Evolutionary conservation across 2,888 invertebrate genomes (phyloP).

Genomic region (Euphydryas editha): DNA sequence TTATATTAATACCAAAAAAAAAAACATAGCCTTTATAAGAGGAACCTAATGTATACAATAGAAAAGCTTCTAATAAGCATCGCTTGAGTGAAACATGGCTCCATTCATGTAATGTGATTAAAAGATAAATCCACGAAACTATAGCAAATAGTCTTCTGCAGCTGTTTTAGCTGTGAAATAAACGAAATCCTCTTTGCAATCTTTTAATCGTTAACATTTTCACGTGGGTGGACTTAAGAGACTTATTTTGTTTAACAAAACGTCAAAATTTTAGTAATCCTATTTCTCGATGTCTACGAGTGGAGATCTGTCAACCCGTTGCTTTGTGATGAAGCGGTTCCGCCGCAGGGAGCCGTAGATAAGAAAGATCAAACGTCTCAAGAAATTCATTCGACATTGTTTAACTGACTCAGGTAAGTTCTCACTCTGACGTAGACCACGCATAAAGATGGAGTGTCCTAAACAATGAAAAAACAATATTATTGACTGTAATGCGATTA

Average conservation of each 20-base stretch:
- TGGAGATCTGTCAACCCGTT: conserved; percentile 82
- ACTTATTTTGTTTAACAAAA: conserved; percentile 58
- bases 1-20: not conserved
- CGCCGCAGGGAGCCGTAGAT: conserved; percentile 73
- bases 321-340: conserved; percentile 77
- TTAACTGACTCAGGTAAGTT: conserved; percentile 72
- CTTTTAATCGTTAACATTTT: conserved; percentile 33
- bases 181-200: conserved; percentile 50
- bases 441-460: conserved; percentile 62
- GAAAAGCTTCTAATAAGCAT: conserved; percentile 20
- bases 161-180: conserved; percentile 60
- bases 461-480: conserved; percentile 79
- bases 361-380: conserved; percentile 80
- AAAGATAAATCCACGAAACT: conserved; percentile 63
- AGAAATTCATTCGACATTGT: conserved; percentile 77
- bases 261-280: conserved; percentile 73
- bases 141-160: conserved; percentile 21
- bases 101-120: conserved; percentile 67
- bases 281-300: conserved; percentile 71
- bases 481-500: conserved; percentile 76
- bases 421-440: conserved; percentile 43
- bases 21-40: not conserved
- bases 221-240: conserved; percentile 50
- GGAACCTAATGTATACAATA: not conserved
- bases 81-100: conserved; percentile 38